phyloP scores from a whole-genome alignment of 1,140 invertebrate genomes.

The Drosophila nikananu region DNA sequence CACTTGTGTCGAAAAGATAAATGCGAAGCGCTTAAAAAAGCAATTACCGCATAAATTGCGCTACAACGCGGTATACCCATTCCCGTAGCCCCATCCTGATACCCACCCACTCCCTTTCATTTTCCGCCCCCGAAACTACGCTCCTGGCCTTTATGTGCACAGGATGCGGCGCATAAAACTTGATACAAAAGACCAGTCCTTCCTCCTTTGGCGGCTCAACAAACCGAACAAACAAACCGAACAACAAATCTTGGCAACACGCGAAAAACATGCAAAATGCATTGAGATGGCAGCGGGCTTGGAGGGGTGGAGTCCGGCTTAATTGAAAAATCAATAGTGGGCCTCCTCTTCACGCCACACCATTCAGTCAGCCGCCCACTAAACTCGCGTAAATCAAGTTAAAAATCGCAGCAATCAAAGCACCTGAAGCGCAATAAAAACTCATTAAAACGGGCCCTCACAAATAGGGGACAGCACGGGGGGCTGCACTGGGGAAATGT shows the following conservation, averaged over 20 bases:
- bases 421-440: constrained; percentile 82
- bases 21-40: constrained; percentile 84
- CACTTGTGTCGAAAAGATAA: constrained; percentile 83
- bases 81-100: neutral
- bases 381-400: constrained; percentile 80
- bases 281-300: constrained; percentile 35
- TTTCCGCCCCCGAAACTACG: constrained; percentile 10
- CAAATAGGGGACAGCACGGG: constrained; percentile 1
- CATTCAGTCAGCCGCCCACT: constrained; percentile 22
- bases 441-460: constrained; percentile 69
- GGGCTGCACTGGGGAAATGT: constrained; percentile 23
- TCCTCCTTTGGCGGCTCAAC: constrained; percentile 30
- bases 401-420: constrained; percentile 82
- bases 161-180: constrained; percentile 76
- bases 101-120: constrained; percentile 19
- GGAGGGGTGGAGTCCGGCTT: constrained; percentile 40
- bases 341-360: neutral
- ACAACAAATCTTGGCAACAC: constrained; percentile 58
- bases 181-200: constrained; percentile 62
- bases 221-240: constrained; percentile 18
- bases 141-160: constrained; percentile 32
- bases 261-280: constrained; percentile 82
- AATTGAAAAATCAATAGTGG: constrained; percentile 82
- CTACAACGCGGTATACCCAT: constrained; percentile 51
- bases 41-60: constrained; percentile 84